Percentiles rank a stretch among this genome's conserved stretches.
Conservation (phyloP, 2,797 vertebrate genomes). For the Astyanax mexicanus region DNA sequence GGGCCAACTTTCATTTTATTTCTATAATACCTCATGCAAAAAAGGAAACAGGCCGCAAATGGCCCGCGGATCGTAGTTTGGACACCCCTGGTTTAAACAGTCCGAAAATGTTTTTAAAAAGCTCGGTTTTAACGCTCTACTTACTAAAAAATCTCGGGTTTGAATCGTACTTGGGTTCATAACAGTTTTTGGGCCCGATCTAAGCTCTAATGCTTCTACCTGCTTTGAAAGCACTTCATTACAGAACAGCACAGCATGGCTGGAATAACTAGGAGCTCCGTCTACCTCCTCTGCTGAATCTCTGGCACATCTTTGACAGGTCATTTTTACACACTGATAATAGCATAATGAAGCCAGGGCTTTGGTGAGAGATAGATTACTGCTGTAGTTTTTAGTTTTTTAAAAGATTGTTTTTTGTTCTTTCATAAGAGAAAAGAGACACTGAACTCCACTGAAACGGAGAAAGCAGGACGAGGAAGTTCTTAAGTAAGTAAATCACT, state of each 20-base stretch:
- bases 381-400: slow-evolving; percentile 1
- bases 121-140: no score
- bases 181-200: no score
- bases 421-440: background rate
- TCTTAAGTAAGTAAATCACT: slow-evolving; percentile 33
- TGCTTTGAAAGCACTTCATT: background rate
- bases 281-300: slow-evolving; percentile 25
- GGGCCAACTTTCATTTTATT: no score
- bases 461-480: slow-evolving; percentile 22
- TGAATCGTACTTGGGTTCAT: no score
- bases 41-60: no score
- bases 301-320: slow-evolving; percentile 36
- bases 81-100: no score
- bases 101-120: no score
- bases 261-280: slow-evolving; percentile 62
- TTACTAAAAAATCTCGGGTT: no score
- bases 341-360: slow-evolving; percentile 21
- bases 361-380: background rate
- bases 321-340: slow-evolving; percentile 40
- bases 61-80: no score
- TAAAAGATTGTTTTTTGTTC: no score
- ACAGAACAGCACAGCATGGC: background rate
- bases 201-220: slow-evolving; percentile 23
- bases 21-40: no score
- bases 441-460: background rate